These are phyloP conservation scores for Platycercus adscitus DNA, from an alignment of 2,113 vertebrate species.

Conservation along the genomic window DNA sequence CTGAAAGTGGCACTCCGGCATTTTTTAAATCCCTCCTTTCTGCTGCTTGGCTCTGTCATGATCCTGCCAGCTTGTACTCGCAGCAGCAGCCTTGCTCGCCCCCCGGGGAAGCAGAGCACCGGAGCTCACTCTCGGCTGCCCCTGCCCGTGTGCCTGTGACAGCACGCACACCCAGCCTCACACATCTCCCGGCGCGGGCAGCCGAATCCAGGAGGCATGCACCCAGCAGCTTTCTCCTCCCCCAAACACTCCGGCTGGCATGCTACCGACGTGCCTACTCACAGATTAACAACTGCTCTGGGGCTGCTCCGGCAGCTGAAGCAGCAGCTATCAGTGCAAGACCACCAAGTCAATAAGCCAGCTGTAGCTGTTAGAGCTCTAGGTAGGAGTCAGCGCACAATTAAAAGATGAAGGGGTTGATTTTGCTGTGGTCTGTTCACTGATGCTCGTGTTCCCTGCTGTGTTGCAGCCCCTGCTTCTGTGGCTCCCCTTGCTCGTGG, in stretches of 20 bases:
- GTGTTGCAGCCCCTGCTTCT: not conserved
- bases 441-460: not conserved
- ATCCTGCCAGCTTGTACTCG: constrained; percentile 23
- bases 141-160: constrained; percentile 21
- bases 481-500: not conserved
- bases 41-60: constrained; percentile 87
- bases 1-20: constrained; percentile 94
- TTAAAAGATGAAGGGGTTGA: not conserved
- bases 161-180: constrained; percentile 36
- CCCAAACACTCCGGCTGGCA: constrained; percentile 17
- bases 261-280: not conserved
- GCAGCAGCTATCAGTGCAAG: not conserved
- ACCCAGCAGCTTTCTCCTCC: constrained; percentile 69
- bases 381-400: not conserved
- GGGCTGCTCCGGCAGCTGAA: not conserved
- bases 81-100: not conserved
- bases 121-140: not conserved
- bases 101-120: not conserved
- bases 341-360: not conserved
- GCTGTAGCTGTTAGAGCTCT: not conserved
- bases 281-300: not conserved
- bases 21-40: constrained; percentile 93
- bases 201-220: not conserved
- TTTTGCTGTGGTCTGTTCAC: not conserved
- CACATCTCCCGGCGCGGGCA: constrained; percentile 24